Conservation (phyloP, 1,140 invertebrate species). For the Drosophila equinoxialis region DNA sequence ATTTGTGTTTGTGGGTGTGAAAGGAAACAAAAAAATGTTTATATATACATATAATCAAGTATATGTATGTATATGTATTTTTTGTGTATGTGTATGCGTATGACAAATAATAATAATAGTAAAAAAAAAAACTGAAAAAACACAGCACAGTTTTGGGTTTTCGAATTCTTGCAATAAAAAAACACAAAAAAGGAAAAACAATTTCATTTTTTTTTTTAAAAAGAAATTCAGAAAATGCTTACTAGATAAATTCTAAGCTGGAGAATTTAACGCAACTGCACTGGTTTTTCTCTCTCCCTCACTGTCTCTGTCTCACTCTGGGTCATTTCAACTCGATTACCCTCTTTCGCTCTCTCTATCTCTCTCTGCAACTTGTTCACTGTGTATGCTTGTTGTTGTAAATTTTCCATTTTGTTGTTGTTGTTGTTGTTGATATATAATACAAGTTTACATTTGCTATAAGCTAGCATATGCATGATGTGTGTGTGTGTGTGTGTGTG, state of each 20-base stretch:
- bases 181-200: conserved; percentile 49
- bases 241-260: conserved; percentile 56
- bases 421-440: conserved; percentile 54
- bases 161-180: conserved; percentile 42
- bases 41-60: conserved; percentile 25
- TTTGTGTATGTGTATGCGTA: conserved; percentile 46
- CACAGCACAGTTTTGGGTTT: conserved; percentile 56
- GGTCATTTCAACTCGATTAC: neutral
- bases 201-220: conserved; percentile 41
- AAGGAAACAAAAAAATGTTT: conserved; percentile 35
- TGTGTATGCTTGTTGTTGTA: conserved; percentile 26
- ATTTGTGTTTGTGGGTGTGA: too few species aligned
- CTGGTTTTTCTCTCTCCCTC: conserved; percentile 52
- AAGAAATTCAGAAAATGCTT: conserved; percentile 69
- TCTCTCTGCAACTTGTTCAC: conserved; percentile 16
- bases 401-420: conserved; percentile 17
- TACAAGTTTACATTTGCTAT: conserved; percentile 66
- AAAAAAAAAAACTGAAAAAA: conserved; percentile 21
- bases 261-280: conserved; percentile 77
- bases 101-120: neutral
- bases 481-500: conserved; percentile 9
- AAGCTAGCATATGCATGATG: conserved; percentile 22
- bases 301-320: conserved; percentile 17
- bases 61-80: conserved; percentile 10
- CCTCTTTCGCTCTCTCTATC: conserved; percentile 9